These are phyloP conservation scores for Sus scrofa DNA, from an alignment of 2,113 vertebrate species.

Conservation along the genomic window DNA sequence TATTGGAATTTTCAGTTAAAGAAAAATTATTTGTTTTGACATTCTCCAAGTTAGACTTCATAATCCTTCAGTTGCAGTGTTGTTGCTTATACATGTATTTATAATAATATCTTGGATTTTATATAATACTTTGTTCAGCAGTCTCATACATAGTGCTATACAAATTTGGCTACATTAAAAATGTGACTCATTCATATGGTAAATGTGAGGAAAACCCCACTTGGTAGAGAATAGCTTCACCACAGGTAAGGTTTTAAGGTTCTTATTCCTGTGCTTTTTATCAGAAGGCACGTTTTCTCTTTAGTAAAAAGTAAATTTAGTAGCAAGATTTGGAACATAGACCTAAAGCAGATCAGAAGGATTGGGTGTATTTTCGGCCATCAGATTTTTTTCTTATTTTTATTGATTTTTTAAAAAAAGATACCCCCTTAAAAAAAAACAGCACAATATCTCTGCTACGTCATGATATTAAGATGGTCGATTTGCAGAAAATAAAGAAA, in stretches of 20 bases:
- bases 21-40: conserved; percentile 1
- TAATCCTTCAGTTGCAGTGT: background rate
- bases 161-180: conserved; percentile 12
- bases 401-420: background rate
- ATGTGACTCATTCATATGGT: background rate
- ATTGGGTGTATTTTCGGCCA: background rate
- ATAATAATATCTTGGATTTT: conserved; percentile 2
- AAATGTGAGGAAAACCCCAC: background rate
- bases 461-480: background rate
- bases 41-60: conserved; percentile 12
- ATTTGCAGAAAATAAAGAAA: background rate
- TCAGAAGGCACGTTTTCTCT: conserved; percentile 16
- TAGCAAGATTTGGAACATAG: background rate
- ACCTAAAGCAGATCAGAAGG: conserved; percentile 42
- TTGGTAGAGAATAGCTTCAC: background rate
- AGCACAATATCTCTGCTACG: background rate
- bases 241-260: background rate
- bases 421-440: background rate
- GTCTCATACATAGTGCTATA: background rate
- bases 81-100: conserved; percentile 27
- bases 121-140: background rate
- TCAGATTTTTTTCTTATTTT: background rate
- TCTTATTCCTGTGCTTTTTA: conserved; percentile 45
- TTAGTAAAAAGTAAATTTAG: conserved; percentile 46
- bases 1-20: conserved; percentile 44